Evolutionary conservation across 2,797 vertebrate species (phyloP), one percentile per base, ranked within the genome.

Genomic region (Lophius americanus): DNA sequence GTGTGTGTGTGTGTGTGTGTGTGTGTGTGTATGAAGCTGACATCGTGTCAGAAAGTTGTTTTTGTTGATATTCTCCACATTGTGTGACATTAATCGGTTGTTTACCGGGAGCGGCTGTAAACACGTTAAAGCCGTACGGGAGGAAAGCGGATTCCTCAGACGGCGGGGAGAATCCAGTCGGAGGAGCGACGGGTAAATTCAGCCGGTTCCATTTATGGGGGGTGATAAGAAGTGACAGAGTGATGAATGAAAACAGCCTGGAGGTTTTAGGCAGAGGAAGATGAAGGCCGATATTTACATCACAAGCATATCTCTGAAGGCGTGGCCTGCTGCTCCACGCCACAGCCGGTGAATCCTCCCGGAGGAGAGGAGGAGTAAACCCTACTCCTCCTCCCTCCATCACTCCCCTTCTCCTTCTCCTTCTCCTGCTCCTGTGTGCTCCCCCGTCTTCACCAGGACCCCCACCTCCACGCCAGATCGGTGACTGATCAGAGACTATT

Each of bases 201-300:
- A 67, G 78, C 78, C 56, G 36, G 73, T 85, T 83, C 75, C 67
- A 81, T 84, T 85, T 58, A 62, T 83, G 75, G 58, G 7, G 41
- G 52, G 51, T 73, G 84, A 89, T 89, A 89, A 84, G 79, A 86
- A 75, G 69, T 82, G 90, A 90, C 90, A 91, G 72, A 79, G 79
- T 90, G 90, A 91, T 91, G 84, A 89, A 92, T 90, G 87, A 83
- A 88, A 74, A 75, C 68, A 54, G 72, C 84, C 77, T 9, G 37
- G 36, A 82, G 83, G 81, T 72, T 79, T 72, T 68, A 75, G 62
- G 70, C 46, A 63, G 76, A 60, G 56, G 82, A 73, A 81, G 76
- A 88, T 81, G 73, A 75, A 68, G 75, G 39, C 51, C 57, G 80
- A 86, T 87, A 87, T 89, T 91, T 87, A 89, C 79, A 89, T 85